Evolutionary conservation across 2,888 invertebrate species (phyloP).

Genomic region (Hesperia comma): DNA sequence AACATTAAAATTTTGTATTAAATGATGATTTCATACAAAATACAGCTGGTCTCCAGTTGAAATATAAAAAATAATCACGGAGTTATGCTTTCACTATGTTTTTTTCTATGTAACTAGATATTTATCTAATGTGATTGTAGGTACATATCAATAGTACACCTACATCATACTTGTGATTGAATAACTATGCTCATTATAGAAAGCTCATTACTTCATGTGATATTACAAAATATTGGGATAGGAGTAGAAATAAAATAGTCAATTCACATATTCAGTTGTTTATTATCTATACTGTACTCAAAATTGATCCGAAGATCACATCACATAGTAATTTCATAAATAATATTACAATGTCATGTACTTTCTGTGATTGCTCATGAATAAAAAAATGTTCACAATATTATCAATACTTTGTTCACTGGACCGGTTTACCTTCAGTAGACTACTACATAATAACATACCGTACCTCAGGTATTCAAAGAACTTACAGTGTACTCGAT

Average conservation of each 20-base stretch:
- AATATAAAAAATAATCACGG: too few relatives aligned
- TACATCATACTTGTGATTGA: background rate
- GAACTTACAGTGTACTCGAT: slow-evolving; percentile 81
- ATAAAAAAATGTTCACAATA: slow-evolving; percentile 84
- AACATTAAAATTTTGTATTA: too few relatives aligned
- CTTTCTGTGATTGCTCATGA: slow-evolving; percentile 82
- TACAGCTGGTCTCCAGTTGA: too few relatives aligned
- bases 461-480: slow-evolving; percentile 77
- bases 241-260: slow-evolving; percentile 61
- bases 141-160: too few relatives aligned
- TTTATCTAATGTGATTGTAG: too few relatives aligned
- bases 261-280: slow-evolving; percentile 87
- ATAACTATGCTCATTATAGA: too few relatives aligned
- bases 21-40: too few relatives aligned
- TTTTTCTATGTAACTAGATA: too few relatives aligned
- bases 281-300: slow-evolving; percentile 90
- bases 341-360: slow-evolving; percentile 85
- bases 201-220: too few relatives aligned
- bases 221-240: background rate
- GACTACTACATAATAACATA: slow-evolving; percentile 77
- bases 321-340: slow-evolving; percentile 88
- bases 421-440: slow-evolving; percentile 81
- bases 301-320: slow-evolving; percentile 89
- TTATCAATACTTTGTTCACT: slow-evolving; percentile 84
- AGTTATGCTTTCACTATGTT: too few relatives aligned